Base-by-base conservation (phyloP, 2,113 vertebrate genomes). In the Oryzias celebensis region DNA sequence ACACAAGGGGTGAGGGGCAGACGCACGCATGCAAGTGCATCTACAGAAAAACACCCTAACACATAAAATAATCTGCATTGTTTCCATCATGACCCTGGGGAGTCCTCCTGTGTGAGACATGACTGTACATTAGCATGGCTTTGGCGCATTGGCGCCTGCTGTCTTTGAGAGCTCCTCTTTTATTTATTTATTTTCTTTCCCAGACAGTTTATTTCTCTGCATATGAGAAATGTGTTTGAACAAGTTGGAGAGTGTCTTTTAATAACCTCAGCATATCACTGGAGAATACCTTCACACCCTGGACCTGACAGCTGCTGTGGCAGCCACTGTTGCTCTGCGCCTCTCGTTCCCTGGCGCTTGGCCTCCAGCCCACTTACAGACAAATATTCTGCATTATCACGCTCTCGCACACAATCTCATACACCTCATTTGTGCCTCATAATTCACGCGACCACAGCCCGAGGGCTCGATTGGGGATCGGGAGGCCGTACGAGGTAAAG, bases 231-330 rank as follows among this genome's bases (percentile, higher is more conserved):
- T 0, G 23, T 36, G 36, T 36, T 36, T 58, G 55, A 62, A 59
- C 48, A 56, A 56, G 61, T 72, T 44, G 12, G 54, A 52, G 52
- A 51, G 49, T 65, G 58, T 73, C 51, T 82, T 71, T 78, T 66
- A 62, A 54, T 75, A 81, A 72, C 68, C 76, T 62, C 56, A 62
- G 61, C 52, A 72, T 61, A 70, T 62, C 46, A 16, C 52, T 3
- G 43, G 65, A 81, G 77, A 75, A 84, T 80, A 71, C 78, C 83
- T 75, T 83, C 78, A 80, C 86, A 85, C 62, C 59, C 42, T 73
- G 20, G 0, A 52, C 62, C 64, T 47, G 54, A 85, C 83, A 87
- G 81, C 83, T 76, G 76, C 82, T 74, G 68, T 62, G 58, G 75
- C 67, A 73, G 66, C 64, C 58, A 79, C 51, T 78, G 68, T 63